Base-by-base conservation (phyloP, 2,888 invertebrate species). In the Pycnomerus fuliginosus region DNA sequence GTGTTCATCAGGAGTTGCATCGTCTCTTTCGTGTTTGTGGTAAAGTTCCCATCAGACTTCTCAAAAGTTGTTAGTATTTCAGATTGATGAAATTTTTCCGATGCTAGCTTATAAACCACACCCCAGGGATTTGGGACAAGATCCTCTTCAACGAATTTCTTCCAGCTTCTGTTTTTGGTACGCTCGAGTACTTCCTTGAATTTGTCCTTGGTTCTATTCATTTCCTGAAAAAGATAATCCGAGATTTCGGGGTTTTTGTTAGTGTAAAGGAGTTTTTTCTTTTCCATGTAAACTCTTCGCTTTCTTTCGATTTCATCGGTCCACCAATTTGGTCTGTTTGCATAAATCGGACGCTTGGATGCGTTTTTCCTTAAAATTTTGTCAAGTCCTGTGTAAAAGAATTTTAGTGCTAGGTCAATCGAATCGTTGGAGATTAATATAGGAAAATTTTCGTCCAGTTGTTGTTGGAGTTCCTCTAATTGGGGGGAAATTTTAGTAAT, bases 101-200 rank as follows among this genome's bases (percentile, higher is more conserved):
- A 13, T 5, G 36, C 25, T 3, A 36, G 16, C 13, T 27, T 36
- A 13, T 34, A 34, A 3, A 34, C 34, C 10, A 34, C 23, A n/a
- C 34, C 34, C 23, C 34, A 34, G 3, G 23, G 34, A 11, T 34
- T 34, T 7, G 23, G 15, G 3, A 4, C 8, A 3, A 34, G 34
- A 7, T 34, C 34, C 3, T 10, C 11, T 11, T 34, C 16, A n/a
- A 11, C 23, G 15, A 34, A 27, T 7, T 25, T 10, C n/a, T 10
- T 4, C 32, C 32, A 32, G 10, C 3, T 4, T 3, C 2, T 11
- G 12, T 20, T 10, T 2, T 20, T 7, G 10, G 3, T 3, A 7
- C 3, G 4, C 5, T 20, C 20, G 7, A 32, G 17, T 10, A 8
- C 11, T 3, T 4, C 12, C 12, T 32, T 32, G 13, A 20, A 32